Conservation (phyloP, 2,888 invertebrate genomes). For the Dromius quadrimaculatus region DNA sequence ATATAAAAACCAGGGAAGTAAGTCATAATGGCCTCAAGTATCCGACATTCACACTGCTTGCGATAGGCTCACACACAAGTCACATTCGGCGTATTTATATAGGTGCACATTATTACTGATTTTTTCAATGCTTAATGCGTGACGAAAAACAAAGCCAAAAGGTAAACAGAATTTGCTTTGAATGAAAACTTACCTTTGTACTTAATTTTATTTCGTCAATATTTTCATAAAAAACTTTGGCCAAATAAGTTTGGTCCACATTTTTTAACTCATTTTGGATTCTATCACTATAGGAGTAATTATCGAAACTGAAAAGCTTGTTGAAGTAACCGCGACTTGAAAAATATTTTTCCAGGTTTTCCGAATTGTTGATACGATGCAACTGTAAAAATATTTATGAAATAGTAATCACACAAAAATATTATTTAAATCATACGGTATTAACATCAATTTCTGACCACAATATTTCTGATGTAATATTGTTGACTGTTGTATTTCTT, state of each 20-base stretch:
- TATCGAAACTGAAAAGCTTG: constrained; percentile 32
- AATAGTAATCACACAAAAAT: too few species aligned
- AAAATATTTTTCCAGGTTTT: constrained; percentile 39
- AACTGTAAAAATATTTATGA: constrained; percentile 23
- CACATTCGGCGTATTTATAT: too few species aligned
- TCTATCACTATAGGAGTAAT: neutral
- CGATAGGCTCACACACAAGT: too few species aligned
- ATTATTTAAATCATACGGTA: constrained; percentile 15
- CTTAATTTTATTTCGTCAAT: constrained; percentile 24
- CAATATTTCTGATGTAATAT: constrained; percentile 6
- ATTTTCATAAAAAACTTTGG: constrained; percentile 10
- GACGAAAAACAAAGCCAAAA: too few species aligned
- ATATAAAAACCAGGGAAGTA: too few species aligned
- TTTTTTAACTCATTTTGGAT: constrained; percentile 15
- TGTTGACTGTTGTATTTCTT: neutral
- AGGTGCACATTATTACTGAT: too few species aligned
- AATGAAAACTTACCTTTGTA: constrained; percentile 20
- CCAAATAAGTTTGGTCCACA: constrained; percentile 8
- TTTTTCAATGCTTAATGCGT: too few species aligned
- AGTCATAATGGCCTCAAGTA: too few species aligned
- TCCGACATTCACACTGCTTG: too few species aligned
- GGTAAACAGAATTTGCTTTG: constrained; percentile 20
- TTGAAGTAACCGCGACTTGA: constrained; percentile 2
- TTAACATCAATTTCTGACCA: constrained; percentile 32
- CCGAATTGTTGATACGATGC: constrained; percentile 1